Percentiles rank a stretch among this genome's conserved stretches.
Conservation (phyloP, 2,888 invertebrate genomes). For the Rhodophaea formosa region DNA sequence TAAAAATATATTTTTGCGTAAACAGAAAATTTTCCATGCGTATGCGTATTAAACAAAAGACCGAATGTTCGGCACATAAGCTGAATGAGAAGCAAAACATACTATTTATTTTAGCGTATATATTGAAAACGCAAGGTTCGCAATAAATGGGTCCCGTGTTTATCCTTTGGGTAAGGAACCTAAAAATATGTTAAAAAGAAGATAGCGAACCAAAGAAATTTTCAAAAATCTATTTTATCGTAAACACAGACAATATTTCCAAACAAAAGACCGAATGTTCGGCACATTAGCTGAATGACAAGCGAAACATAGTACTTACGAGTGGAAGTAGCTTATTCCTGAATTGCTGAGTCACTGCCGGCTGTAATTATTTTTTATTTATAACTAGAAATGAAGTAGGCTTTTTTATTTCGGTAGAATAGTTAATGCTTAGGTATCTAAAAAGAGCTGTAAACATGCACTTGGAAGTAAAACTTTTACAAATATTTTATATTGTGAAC, state of each 20-base stretch:
- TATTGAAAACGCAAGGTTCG: neutral
- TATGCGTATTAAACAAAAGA: constrained; percentile 17
- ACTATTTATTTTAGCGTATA: neutral
- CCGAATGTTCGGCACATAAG: constrained; percentile 11
- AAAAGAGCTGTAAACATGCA: too few species aligned
- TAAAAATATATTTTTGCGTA: neutral
- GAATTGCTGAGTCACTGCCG: constrained; percentile 11
- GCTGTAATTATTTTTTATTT: constrained; percentile 18
- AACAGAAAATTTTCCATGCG: neutral
- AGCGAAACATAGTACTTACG: constrained; percentile 13
- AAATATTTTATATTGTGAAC: too few species aligned
- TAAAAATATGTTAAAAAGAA: too few species aligned
- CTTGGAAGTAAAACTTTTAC: too few species aligned
- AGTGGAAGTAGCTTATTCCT: constrained; percentile 7
- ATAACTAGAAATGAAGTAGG: constrained; percentile 12
- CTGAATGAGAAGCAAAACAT: constrained; percentile 10
- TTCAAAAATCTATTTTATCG: neutral
- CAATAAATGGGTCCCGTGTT: too few species aligned
- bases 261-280: constrained; percentile 12
- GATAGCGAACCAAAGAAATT: too few species aligned
- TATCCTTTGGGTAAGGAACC: too few species aligned
- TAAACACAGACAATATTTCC: neutral
- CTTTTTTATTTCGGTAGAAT: too few species aligned
- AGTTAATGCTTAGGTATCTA: too few species aligned
- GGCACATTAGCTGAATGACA: constrained; percentile 15